Conservation (phyloP, 2,888 invertebrate genomes). For the Ophion ellenae region DNA sequence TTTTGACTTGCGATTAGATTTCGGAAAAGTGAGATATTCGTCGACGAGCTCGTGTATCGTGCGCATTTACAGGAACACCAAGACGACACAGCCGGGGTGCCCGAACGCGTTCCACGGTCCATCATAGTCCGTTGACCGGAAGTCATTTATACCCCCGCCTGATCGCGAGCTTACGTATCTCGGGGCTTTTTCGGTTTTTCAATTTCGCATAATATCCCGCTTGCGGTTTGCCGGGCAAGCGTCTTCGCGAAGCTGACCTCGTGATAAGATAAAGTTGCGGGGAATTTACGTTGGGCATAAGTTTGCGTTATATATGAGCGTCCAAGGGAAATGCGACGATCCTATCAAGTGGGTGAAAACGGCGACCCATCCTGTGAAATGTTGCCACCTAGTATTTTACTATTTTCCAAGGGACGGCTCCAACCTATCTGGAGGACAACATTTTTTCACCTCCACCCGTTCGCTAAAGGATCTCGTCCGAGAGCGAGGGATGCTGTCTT, state of each 20-base stretch:
- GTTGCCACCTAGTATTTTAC: conserved; percentile 77
- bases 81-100: neutral
- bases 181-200: conserved; percentile 79
- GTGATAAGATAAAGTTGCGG: conserved; percentile 81
- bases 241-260: conserved; percentile 78
- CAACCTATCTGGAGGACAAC: too few species aligned
- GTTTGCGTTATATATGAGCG: conserved; percentile 82
- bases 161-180: conserved; percentile 38
- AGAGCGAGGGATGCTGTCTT: too few species aligned
- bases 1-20: too few species aligned
- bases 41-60: too few species aligned
- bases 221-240: conserved; percentile 68
- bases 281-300: conserved; percentile 82
- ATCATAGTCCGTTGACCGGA: conserved; percentile 58
- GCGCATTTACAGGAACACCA: too few species aligned
- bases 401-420: too few species aligned
- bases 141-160: conserved; percentile 48
- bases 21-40: too few species aligned
- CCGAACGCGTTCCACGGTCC: conserved; percentile 24
- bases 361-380: conserved; percentile 76
- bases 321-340: conserved; percentile 83
- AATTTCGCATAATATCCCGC: conserved; percentile 82
- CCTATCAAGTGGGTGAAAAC: conserved; percentile 75
- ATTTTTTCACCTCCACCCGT: too few species aligned
- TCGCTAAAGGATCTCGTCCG: too few species aligned